phyloP scores from a whole-genome alignment of 1,140 invertebrate species.

The Ruditapes philippinarum region DNA sequence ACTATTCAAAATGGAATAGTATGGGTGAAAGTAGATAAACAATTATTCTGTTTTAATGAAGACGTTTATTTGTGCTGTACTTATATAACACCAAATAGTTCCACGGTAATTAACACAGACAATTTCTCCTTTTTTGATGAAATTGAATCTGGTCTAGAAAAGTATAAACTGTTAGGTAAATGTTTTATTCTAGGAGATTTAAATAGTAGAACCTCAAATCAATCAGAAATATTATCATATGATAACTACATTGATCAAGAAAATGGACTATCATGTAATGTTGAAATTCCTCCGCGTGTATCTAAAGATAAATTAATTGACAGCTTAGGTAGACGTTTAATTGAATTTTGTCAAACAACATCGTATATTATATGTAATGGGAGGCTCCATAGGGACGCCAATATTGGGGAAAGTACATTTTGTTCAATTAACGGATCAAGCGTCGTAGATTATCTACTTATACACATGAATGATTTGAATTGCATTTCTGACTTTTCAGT shows the following conservation, averaged over 20 bases:
- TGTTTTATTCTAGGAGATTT: background rate
- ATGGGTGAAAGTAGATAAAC: background rate
- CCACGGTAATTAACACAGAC: background rate
- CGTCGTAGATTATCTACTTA: background rate
- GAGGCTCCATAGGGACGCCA: background rate
- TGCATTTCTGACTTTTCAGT: background rate
- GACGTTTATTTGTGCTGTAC: slow-evolving; percentile 10
- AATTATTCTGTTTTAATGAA: background rate
- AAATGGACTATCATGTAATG: background rate
- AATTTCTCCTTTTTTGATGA: slow-evolving; percentile 37
- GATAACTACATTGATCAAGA: background rate
- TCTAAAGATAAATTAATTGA: slow-evolving; percentile 11
- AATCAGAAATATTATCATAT: background rate
- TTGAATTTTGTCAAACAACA: slow-evolving; percentile 23
- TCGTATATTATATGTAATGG: slow-evolving; percentile 8
- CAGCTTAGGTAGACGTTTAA: slow-evolving; percentile 12
- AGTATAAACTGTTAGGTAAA: slow-evolving; percentile 12
- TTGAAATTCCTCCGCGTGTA: background rate
- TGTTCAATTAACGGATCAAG: no score
- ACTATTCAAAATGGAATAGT: background rate
- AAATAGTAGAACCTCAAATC: slow-evolving; percentile 2
- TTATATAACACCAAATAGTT: slow-evolving; percentile 26
- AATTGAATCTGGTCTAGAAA: slow-evolving; percentile 44
- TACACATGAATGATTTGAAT: background rate
- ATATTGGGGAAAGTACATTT: slow-evolving; percentile 16